Percentiles rank a stretch among this genome's conserved stretches.
These are phyloP conservation scores for Elephas maximus DNA, from an alignment of 2,113 vertebrate genomes.

Conservation along the genomic window DNA sequence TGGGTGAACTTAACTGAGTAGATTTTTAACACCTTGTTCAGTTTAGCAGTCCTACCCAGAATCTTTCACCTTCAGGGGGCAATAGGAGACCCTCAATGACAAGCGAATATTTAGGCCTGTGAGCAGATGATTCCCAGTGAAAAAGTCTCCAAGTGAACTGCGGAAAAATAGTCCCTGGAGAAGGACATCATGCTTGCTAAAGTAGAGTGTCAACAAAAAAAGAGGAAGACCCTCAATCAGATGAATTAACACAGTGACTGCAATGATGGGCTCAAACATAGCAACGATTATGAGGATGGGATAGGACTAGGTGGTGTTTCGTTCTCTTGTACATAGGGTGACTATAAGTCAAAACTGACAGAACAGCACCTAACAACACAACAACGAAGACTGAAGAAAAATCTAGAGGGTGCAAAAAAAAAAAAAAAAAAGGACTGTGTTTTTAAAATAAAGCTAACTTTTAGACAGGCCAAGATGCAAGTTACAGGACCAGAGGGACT, in stretches of 20 bases:
- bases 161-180: neutral
- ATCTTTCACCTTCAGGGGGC: neutral
- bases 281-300: too few relatives aligned
- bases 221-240: neutral
- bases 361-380: too few relatives aligned
- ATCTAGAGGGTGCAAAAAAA: neutral
- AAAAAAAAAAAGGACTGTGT: neutral
- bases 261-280: too few relatives aligned
- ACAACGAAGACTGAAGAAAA: neutral
- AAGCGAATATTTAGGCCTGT: neutral
- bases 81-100: neutral
- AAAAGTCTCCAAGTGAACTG: neutral
- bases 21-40: neutral
- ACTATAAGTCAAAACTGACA: too few relatives aligned
- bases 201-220: neutral
- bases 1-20: neutral
- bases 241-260: too few relatives aligned
- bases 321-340: too few relatives aligned
- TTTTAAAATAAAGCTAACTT: slow-evolving; percentile 1
- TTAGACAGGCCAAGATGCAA: neutral
- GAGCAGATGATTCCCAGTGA: neutral
- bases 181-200: neutral
- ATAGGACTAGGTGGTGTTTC: too few relatives aligned
- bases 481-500: neutral
- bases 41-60: neutral